phyloP scores from a whole-genome alignment of 2,113 vertebrate genomes.

The Saguinus midas region DNA sequence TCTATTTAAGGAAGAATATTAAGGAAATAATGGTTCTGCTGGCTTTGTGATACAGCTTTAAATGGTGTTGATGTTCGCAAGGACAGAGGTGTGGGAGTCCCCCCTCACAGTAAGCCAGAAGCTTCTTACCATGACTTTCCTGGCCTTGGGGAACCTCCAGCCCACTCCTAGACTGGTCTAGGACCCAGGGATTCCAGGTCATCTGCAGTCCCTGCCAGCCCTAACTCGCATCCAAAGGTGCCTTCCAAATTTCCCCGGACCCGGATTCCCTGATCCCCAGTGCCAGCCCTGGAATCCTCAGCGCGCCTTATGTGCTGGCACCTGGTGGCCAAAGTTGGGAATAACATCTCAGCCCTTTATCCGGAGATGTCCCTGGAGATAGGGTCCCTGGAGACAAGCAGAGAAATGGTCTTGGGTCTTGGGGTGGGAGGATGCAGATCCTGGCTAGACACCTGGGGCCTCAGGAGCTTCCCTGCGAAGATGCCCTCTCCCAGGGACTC shows the following conservation, averaged over 20 bases:
- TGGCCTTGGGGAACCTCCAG: neutral
- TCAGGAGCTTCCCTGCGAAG: neutral
- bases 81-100: neutral
- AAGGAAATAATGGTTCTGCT: neutral
- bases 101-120: neutral
- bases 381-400: neutral
- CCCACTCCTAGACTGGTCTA: neutral
- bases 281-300: neutral
- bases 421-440: neutral
- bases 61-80: neutral
- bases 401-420: neutral
- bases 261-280: neutral
- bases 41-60: neutral
- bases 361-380: neutral
- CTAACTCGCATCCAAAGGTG: neutral
- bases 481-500: neutral
- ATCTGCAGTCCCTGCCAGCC: too few species aligned
- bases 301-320: neutral
- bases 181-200: neutral
- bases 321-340: neutral
- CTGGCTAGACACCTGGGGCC: neutral
- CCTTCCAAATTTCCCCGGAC: neutral
- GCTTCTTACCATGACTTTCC: neutral
- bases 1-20: neutral
- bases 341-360: neutral